These are phyloP conservation scores for Sebastiscus albofasciatus DNA, from an alignment of 2,797 vertebrate genomes.

Conservation along the genomic window DNA sequence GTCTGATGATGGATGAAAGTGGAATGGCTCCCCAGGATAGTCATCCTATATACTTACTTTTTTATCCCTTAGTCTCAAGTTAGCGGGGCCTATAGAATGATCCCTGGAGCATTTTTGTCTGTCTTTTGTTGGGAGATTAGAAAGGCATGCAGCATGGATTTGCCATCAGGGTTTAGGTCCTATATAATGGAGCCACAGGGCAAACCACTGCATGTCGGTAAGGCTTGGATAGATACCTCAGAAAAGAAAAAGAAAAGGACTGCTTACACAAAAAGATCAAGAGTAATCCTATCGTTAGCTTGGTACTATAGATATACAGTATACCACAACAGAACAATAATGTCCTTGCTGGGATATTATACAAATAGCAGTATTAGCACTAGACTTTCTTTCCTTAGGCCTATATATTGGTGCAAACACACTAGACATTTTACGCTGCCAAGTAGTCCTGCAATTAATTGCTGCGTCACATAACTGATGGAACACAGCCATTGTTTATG, in stretches of 20 bases:
- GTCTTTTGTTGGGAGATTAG: constrained; percentile 55
- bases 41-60: constrained; percentile 4
- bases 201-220: background rate
- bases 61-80: constrained; percentile 44
- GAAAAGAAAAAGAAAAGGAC: background rate
- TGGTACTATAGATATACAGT: background rate
- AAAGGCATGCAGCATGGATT: constrained; percentile 42
- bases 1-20: constrained; percentile 26
- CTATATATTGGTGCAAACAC: background rate
- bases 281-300: background rate
- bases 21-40: constrained; percentile 20
- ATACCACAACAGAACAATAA: background rate
- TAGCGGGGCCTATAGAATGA: constrained; percentile 9
- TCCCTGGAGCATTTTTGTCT: constrained; percentile 34
- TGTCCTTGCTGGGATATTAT: background rate
- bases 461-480: background rate
- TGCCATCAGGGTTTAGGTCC: constrained; percentile 16
- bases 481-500: background rate
- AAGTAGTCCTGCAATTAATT: background rate
- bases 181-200: constrained; percentile 16
- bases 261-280: background rate
- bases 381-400: background rate
- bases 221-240: background rate
- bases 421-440: background rate
- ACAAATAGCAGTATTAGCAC: background rate